A percentile compares a stretch with the other conserved stretches of the same genome.
phyloP scores from a whole-genome alignment of 2,113 vertebrate genomes.

The Apaloderma vittatum region DNA sequence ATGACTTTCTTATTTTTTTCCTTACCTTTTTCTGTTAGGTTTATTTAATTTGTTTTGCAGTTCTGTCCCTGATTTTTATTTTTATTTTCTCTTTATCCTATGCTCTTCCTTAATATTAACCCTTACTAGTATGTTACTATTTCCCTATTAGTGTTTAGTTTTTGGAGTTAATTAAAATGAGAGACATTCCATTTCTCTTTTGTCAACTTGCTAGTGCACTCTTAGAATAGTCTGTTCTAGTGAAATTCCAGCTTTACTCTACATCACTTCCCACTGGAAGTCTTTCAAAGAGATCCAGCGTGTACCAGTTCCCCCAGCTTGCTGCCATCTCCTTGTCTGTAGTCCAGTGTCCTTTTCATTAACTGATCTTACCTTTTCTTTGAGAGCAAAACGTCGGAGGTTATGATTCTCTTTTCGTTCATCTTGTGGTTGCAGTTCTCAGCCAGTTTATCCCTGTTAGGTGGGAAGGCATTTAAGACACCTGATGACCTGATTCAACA shows the following conservation, averaged over 20 bases:
- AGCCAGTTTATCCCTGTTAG: background rate
- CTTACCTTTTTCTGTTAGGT: background rate
- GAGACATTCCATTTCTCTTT: background rate
- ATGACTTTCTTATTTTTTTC: background rate
- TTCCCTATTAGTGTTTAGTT: background rate
- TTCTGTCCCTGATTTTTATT: background rate
- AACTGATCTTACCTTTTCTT: background rate
- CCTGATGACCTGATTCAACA: background rate
- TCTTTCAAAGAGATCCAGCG: background rate
- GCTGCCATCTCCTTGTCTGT: background rate
- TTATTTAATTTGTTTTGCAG: background rate
- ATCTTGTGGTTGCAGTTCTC: background rate
- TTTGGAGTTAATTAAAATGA: background rate
- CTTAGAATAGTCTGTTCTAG: background rate
- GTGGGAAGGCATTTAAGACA: background rate
- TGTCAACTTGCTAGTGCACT: background rate
- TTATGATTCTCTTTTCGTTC: background rate
- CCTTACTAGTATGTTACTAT: background rate
- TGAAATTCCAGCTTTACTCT: background rate
- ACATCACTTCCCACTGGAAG: background rate
- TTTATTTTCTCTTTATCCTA: background rate
- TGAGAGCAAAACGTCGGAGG: background rate
- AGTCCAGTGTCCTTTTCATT: background rate
- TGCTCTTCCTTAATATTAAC: background rate
- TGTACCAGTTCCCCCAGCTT: background rate